Percentiles rank a stretch among this genome's conserved stretches.
Conservation (phyloP, 1,140 invertebrate species). For the Mylabris phalerata region DNA sequence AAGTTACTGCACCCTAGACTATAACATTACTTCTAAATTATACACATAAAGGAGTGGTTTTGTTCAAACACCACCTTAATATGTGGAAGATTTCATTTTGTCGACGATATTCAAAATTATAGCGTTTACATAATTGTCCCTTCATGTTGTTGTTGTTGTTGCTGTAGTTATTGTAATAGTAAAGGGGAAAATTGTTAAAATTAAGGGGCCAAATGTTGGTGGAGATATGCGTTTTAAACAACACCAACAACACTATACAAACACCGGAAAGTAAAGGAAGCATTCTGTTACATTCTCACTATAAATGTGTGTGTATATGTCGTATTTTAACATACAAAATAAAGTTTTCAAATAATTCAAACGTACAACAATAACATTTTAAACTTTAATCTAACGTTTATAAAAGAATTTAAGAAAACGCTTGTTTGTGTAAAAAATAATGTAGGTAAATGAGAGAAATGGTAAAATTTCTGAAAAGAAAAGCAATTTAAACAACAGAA, state of each 20-base stretch:
- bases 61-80: conserved; percentile 4
- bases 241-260: not conserved
- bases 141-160: not conserved
- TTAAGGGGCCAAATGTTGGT: no score
- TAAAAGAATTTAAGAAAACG: no score
- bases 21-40: conserved; percentile 3
- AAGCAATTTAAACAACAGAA: no score
- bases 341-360: no score
- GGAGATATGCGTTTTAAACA: no score
- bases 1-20: conserved; percentile 1
- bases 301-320: no score
- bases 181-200: not conserved
- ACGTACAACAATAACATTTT: no score
- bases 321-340: no score
- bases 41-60: conserved; percentile 2
- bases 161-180: conserved; percentile 6
- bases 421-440: no score
- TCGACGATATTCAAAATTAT: conserved; percentile 11
- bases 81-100: conserved; percentile 7
- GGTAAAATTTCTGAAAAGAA: no score
- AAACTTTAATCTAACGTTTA: no score
- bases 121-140: not conserved
- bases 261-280: conserved; percentile 3
- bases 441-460: no score
- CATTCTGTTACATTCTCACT: not conserved